Base-by-base conservation (phyloP, 2,113 vertebrate genomes). In the Upupa epops region DNA sequence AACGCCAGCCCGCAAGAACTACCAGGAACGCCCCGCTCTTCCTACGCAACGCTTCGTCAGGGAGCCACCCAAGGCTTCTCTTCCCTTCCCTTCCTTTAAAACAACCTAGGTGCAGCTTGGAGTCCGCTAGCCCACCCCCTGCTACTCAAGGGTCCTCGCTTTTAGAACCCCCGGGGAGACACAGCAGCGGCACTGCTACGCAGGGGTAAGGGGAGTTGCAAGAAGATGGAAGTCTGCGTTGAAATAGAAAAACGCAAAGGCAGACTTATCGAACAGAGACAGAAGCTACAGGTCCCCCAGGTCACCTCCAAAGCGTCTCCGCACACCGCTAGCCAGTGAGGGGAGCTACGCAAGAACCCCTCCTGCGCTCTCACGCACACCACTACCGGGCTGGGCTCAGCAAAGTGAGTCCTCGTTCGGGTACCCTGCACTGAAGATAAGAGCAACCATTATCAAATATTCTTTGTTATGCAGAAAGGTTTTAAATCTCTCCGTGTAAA, bases 401-500 rank as follows among this genome's bases (percentile, higher is more conserved):
- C 88, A 94, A 76, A 90, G 82, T 55, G 77, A 82, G 81, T 87
- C 93, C 66, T 93, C 94, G 55, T 90, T 88, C 92, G 59, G 94
- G 94, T 77, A 94, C 95, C 95, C 94, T 55, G 66, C 88, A 91
- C 79, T 95, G 97, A 98, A 98, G 98, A 98, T 97, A 97, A 98
- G 98, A 97, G 98, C 98, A 99, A 99, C 99, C 99, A 98, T 99
- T 99, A 99, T 98, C 98, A 96, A 97, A 94, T 96, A 94, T 98
- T 97, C 97, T 97, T 95, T 95, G 93, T 96, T 96, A 97, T 85
- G 95, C 86, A 96, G 85, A 94, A 96, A 94, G 88, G 92, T 97
- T 97, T 60, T 60, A 63, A 69, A 93, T 88, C 74, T 93, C 93
- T 93, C 3, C 78, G 29, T 63, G 68, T 74, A 84, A 94, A 86